Evolutionary conservation across 2,888 invertebrate species (phyloP).

Genomic region (Scelioninae gen. 1): DNA sequence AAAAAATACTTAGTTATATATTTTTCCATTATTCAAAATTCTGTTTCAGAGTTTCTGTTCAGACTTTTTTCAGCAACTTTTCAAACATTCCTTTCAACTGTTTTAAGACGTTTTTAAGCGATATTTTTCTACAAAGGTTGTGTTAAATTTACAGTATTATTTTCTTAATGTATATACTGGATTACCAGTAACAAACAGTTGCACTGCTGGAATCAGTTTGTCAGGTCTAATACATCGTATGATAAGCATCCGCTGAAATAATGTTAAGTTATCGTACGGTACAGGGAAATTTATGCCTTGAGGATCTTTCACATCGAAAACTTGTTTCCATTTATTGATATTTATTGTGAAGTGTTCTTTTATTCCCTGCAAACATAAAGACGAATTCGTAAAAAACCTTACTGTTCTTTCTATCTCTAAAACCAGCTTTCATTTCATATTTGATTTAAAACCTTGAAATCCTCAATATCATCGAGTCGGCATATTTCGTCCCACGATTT

Average conservation of each 20-base stretch:
- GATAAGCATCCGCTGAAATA: constrained; percentile 91
- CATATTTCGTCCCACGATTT: constrained; percentile 93
- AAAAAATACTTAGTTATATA: too few relatives aligned
- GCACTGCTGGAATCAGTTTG: constrained; percentile 92
- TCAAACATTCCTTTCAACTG: too few relatives aligned
- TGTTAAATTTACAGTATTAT: too few relatives aligned
- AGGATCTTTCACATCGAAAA: constrained; percentile 91
- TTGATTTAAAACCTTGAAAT: constrained; percentile 83
- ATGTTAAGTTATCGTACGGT: constrained; percentile 88
- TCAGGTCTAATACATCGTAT: constrained; percentile 93
- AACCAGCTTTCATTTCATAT: constrained; percentile 20
- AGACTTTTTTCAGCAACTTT: too few relatives aligned
- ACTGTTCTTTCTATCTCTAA: too few relatives aligned
- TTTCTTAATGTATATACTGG: too few relatives aligned
- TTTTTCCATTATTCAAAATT: too few relatives aligned
- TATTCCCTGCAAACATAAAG: constrained; percentile 86
- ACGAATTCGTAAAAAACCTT: too few relatives aligned
- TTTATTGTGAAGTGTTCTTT: constrained; percentile 87
- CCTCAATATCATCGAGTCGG: constrained; percentile 86
- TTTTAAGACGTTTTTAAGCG: too few relatives aligned
- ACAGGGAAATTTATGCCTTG: constrained; percentile 89
- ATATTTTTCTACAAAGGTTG: too few relatives aligned
- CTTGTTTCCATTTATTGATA: constrained; percentile 88
- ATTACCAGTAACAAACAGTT: constrained; percentile 88
- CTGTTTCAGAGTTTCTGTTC: too few relatives aligned